Percentiles rank a stretch among this genome's conserved stretches.
Evolutionary conservation across 2,888 invertebrate genomes (phyloP).

Genomic region (Micropterix aruncella): DNA sequence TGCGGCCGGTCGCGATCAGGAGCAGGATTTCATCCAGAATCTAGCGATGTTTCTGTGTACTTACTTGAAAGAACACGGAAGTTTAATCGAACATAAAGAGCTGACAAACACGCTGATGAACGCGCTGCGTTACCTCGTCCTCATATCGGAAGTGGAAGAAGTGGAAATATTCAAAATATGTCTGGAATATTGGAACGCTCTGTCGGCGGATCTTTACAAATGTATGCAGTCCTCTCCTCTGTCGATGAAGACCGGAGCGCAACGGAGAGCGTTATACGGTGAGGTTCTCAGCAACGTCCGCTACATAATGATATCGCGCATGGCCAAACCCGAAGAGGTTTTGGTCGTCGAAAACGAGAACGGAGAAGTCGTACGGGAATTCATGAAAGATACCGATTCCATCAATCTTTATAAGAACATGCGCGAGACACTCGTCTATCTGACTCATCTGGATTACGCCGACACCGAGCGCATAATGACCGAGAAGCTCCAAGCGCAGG

Average conservation of each 20-base stretch:
- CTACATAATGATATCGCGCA: slow-evolving; percentile 96
- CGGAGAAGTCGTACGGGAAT: slow-evolving; percentile 97
- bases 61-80: slow-evolving; percentile 92
- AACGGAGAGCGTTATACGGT: slow-evolving; percentile 60
- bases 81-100: slow-evolving; percentile 70
- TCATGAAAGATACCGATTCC: slow-evolving; percentile 99
- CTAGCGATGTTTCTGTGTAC: slow-evolving; percentile 94
- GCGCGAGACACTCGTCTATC: slow-evolving; percentile 94
- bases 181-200: slow-evolving; percentile 94
- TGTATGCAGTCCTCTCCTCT: slow-evolving; percentile 39
- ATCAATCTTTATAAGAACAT: slow-evolving; percentile 99
- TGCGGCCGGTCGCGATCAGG: slow-evolving; percentile 84
- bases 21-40: slow-evolving; percentile 98
- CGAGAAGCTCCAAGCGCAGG: slow-evolving; percentile 94
- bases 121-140: slow-evolving; percentile 73
- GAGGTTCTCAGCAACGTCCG: slow-evolving; percentile 78
- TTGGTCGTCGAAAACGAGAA: slow-evolving; percentile 99
- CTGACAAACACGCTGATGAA: slow-evolving; percentile 64
- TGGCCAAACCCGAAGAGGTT: slow-evolving; percentile 99
- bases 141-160: slow-evolving; percentile 97
- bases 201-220: slow-evolving; percentile 86
- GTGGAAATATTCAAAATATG: slow-evolving; percentile 99
- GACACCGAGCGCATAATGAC: slow-evolving; percentile 99
- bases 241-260: slow-evolving; percentile 28
- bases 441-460: slow-evolving; percentile 95